These are phyloP conservation scores for Galago senegalensis DNA, from an alignment of 2,797 vertebrate genomes.

Conservation along the genomic window DNA sequence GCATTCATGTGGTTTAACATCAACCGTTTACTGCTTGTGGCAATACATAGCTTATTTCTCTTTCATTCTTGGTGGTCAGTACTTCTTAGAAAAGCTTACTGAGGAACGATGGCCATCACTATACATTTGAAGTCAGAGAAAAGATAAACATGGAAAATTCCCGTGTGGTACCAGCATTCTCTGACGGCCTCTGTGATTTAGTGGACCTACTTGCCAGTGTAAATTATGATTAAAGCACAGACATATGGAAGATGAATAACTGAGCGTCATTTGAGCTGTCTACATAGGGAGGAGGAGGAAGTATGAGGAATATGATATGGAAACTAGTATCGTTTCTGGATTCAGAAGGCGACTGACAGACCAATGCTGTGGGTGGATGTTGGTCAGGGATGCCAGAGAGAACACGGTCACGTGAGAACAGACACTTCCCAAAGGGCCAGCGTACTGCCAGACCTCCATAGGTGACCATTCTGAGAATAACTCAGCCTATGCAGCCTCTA, in stretches of 20 bases:
- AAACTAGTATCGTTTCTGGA: conserved; percentile 61
- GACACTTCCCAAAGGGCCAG: neutral
- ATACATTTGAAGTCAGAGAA: conserved; percentile 85
- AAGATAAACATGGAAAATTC: conserved; percentile 84
- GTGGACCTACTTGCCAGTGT: conserved; percentile 80
- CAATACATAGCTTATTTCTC: conserved; percentile 80
- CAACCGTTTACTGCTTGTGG: conserved; percentile 76
- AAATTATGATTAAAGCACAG: conserved; percentile 89
- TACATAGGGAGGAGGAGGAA: conserved; percentile 68
- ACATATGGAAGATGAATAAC: conserved; percentile 83
- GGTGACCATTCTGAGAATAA: neutral
- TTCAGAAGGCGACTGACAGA: neutral
- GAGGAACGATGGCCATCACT: conserved; percentile 83
- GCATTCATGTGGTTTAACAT: conserved; percentile 78
- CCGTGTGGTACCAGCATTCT: conserved; percentile 76
- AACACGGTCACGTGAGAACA: neutral
- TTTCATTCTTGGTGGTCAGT: conserved; percentile 72
- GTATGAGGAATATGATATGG: conserved; percentile 69
- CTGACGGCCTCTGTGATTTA: conserved; percentile 86
- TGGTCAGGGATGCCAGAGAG: neutral
- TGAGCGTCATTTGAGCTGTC: conserved; percentile 82
- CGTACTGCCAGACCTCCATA: neutral
- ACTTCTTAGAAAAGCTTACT: conserved; percentile 76
- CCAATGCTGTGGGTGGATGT: neutral
- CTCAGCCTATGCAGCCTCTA: neutral